phyloP scores from a whole-genome alignment of 2,113 vertebrate genomes.

The Dicerorhinus sumatrensis region DNA sequence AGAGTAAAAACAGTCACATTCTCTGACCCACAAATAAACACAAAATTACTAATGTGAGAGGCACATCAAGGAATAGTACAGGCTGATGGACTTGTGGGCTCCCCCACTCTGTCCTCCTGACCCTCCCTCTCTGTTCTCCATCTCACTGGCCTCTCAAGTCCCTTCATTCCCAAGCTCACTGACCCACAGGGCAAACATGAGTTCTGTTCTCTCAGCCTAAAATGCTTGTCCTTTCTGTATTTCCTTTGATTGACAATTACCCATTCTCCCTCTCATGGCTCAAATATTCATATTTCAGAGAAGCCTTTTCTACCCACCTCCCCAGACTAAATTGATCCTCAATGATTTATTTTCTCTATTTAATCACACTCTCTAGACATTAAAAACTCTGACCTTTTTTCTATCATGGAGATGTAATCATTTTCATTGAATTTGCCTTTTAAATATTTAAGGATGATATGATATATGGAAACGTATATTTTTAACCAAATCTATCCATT shows the following conservation, averaged over 20 bases:
- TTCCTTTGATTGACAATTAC: neutral
- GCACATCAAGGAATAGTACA: neutral
- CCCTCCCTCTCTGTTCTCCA: neutral
- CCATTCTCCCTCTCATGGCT: neutral
- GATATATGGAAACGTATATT: neutral
- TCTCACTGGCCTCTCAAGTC: neutral
- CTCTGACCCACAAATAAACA: neutral
- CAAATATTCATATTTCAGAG: neutral
- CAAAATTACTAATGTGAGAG: neutral
- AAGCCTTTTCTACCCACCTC: neutral
- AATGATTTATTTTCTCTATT: neutral
- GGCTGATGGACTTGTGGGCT: too few relatives aligned
- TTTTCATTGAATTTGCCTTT: neutral
- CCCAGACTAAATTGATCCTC: neutral
- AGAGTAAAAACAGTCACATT: neutral
- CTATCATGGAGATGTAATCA: neutral
- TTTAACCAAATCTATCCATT: neutral
- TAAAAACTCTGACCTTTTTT: neutral
- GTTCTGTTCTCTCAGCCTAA: neutral
- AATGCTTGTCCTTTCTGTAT: neutral
- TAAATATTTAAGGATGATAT: neutral
- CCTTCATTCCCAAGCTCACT: neutral
- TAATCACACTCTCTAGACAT: neutral
- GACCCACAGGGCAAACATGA: rapidly evolving
- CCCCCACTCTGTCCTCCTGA: too few relatives aligned